Evolutionary conservation across 2,113 vertebrate genomes (phyloP), one percentile per base, ranked within the genome.

Genomic region (Silurus glanis): DNA sequence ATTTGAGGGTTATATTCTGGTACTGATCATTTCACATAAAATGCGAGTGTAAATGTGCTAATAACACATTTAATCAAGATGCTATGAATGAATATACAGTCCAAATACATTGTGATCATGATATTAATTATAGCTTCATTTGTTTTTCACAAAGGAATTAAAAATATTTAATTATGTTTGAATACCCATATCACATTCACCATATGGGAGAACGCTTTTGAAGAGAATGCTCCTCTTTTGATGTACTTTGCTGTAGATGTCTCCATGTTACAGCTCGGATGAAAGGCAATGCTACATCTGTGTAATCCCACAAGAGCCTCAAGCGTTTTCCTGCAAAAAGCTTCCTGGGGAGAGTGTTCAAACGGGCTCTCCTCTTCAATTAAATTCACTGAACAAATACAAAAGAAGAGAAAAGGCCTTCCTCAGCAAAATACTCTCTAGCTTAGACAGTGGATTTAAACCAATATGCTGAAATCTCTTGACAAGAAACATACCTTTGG

Each of bases 271-370:
- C 71, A 84, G n/a, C 71, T 66, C 19, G 23, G 80, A 89, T 87
- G 71, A 90, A 90, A 86, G 85, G 49, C 59, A 37, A 13, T 5
- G 9, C 53, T 37, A 62, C 25, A 7, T 37, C 56, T 83, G 28
- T 85, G 47, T 85, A 85, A 89, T 83, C 85, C 83, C 59, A 83
- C 10, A 76, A 80, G 87, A 78, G 80, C 16, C 75, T 80, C 75
- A 10, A 51, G 72, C 55, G 81, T 72, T 88, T 85, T 85, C 80
- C 88, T 51, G 21, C 58, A 58, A 82, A 89, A 61, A 83, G 80
- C 79, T 86, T 87, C 51, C 76, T 74, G 58, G 69, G 87, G 72
- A 86, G 59, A 71, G 58, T 17, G 66, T 79, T 62, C 82, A 84
- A 83, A 85, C 25, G 23, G 80, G 37, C 86, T 87, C 81, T 89